These are phyloP conservation scores for Bombus impatiens DNA, from an alignment of 1,140 invertebrate genomes.

Conservation along the genomic window DNA sequence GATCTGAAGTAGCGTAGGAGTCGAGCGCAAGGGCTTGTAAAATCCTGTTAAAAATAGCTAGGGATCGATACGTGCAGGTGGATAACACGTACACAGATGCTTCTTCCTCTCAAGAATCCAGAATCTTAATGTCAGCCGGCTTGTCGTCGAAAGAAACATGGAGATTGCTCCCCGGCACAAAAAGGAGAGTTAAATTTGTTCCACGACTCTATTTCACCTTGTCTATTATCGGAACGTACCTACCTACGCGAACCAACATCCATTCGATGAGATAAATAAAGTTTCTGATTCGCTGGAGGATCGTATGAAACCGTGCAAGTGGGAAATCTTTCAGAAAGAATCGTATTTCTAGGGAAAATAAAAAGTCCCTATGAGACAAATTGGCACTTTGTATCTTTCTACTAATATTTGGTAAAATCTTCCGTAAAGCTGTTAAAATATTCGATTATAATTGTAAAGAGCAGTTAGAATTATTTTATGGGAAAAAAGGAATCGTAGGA, in stretches of 20 bases:
- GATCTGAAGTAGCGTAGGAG: background rate
- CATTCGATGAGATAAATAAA: background rate
- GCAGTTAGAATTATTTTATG: no score
- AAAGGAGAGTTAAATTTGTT: background rate
- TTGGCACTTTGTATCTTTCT: background rate
- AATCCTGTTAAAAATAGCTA: constrained; percentile 51
- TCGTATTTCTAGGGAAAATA: background rate
- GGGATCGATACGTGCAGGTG: constrained; percentile 38
- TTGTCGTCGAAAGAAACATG: background rate
- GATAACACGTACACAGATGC: background rate
- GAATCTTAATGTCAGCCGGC: constrained; percentile 6
- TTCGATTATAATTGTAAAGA: no score
- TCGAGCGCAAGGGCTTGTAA: constrained; percentile 18
- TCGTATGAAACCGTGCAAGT: background rate
- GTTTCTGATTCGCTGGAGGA: no score
- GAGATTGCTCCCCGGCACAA: background rate
- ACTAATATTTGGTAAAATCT: background rate
- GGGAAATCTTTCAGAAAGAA: background rate
- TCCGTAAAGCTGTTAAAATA: no score
- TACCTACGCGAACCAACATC: background rate
- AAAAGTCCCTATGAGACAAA: background rate
- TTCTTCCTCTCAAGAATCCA: constrained; percentile 20
- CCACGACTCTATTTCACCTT: background rate
- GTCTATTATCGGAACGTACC: background rate
- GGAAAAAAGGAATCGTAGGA: no score